These are phyloP conservation scores for Cylloceria caligata DNA, from an alignment of 2,888 invertebrate genomes.

Conservation along the genomic window DNA sequence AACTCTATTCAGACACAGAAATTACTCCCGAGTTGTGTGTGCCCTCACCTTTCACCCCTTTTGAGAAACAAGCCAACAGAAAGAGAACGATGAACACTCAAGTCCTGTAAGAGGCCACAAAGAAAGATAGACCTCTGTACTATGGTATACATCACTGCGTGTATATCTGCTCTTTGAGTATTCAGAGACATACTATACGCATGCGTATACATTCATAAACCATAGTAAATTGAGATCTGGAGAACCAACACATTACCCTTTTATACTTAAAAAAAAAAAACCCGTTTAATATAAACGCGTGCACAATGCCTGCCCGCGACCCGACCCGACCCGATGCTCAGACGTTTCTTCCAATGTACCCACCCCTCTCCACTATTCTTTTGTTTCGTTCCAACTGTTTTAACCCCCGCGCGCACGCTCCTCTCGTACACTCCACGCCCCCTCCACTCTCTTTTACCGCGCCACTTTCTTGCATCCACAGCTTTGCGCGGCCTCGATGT, in stretches of 20 bases:
- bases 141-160: constrained; percentile 5
- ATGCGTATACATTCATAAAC: constrained; percentile 53
- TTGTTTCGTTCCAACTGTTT: constrained; percentile 82
- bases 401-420: constrained; percentile 68
- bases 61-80: constrained; percentile 19
- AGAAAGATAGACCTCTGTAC: constrained; percentile 8
- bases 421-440: constrained; percentile 39
- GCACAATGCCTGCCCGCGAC: constrained; percentile 74
- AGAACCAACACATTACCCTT: constrained; percentile 81
- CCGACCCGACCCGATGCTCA: constrained; percentile 77
- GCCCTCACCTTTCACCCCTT: constrained; percentile 9
- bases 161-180: constrained; percentile 46
- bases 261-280: constrained; percentile 76
- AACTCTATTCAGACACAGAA: neutral
- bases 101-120: constrained; percentile 8
- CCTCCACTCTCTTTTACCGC: constrained; percentile 47
- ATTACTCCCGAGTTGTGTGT: constrained; percentile 9
- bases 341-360: constrained; percentile 76
- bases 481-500: constrained; percentile 53
- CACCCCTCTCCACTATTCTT: constrained; percentile 74
- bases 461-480: constrained; percentile 47
- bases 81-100: constrained; percentile 29
- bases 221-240: constrained; percentile 53
- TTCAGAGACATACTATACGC: constrained; percentile 24
- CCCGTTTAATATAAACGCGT: constrained; percentile 76